These are phyloP conservation scores for Drosophila sp. DNA, from an alignment of 1,140 invertebrate genomes.

Conservation along the genomic window DNA sequence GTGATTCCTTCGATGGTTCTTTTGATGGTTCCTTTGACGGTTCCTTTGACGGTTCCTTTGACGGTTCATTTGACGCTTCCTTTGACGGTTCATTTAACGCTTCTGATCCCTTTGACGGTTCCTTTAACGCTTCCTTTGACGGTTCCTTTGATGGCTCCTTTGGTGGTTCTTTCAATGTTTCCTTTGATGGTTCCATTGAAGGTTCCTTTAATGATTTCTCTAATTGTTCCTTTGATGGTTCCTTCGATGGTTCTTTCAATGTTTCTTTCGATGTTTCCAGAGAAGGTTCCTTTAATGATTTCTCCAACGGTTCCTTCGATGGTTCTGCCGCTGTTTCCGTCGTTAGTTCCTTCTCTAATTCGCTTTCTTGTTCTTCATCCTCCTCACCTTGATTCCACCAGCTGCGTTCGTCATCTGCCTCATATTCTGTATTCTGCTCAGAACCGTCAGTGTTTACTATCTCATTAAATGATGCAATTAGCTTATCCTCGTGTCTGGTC, in stretches of 20 bases:
- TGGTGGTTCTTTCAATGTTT: neutral
- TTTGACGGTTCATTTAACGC: neutral
- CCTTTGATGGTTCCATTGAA: neutral
- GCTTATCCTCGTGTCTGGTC: slow-evolving; percentile 8
- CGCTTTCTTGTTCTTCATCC: neutral
- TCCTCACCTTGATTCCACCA: neutral
- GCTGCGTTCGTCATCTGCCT: slow-evolving; percentile 45
- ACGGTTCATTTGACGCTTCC: neutral
- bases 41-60: neutral
- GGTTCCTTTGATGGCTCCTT: neutral
- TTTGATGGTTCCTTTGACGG: neutral
- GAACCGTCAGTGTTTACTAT: neutral
- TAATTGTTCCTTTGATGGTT: neutral
- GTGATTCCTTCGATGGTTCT: no score
- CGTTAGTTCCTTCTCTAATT: neutral
- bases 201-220: neutral
- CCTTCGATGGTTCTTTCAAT: neutral
- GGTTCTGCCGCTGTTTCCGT: neutral
- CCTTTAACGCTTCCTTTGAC: neutral
- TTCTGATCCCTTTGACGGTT: neutral
- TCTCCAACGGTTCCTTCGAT: neutral
- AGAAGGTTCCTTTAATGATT: neutral
- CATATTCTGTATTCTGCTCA: slow-evolving; percentile 16
- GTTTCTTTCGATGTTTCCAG: neutral
- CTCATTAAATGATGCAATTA: slow-evolving; percentile 14